Conservation (phyloP, 2,888 invertebrate genomes). For the Ryuthela nishihirai region DNA sequence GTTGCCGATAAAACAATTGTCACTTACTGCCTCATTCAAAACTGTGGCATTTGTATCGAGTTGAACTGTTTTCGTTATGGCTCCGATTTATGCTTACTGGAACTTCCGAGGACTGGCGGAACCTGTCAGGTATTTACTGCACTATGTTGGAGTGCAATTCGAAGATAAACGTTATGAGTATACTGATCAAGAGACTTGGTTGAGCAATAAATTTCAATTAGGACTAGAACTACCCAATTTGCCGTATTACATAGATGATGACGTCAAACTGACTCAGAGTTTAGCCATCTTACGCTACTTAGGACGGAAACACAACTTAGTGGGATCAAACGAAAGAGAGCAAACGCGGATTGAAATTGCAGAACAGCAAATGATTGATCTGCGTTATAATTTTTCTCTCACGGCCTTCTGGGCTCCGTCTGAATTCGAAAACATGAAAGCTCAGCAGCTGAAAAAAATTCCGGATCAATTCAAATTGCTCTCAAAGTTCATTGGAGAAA, state of each 20-base stretch:
- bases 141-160: not conserved
- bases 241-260: not conserved
- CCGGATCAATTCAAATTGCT: too few relatives aligned
- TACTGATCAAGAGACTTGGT: not conserved
- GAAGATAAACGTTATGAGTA: not conserved
- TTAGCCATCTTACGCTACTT: conserved; percentile 3
- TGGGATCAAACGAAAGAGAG: not conserved
- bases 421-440: too few relatives aligned
- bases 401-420: too few relatives aligned
- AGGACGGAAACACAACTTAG: too few relatives aligned
- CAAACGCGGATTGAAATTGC: not conserved
- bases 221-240: not conserved
- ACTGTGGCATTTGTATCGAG: too few relatives aligned
- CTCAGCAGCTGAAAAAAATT: too few relatives aligned
- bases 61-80: too few relatives aligned
- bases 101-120: too few relatives aligned
- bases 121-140: not conserved
- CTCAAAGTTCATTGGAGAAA: too few relatives aligned
- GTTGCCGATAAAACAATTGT: too few relatives aligned
- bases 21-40: too few relatives aligned
- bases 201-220: not conserved
- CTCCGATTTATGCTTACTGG: too few relatives aligned
- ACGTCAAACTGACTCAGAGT: not conserved
- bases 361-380: not conserved
- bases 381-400: not conserved